Percentiles rank a stretch among this genome's conserved stretches.
phyloP scores from a whole-genome alignment of 2,797 vertebrate species.

The Choloepus didactylus region DNA sequence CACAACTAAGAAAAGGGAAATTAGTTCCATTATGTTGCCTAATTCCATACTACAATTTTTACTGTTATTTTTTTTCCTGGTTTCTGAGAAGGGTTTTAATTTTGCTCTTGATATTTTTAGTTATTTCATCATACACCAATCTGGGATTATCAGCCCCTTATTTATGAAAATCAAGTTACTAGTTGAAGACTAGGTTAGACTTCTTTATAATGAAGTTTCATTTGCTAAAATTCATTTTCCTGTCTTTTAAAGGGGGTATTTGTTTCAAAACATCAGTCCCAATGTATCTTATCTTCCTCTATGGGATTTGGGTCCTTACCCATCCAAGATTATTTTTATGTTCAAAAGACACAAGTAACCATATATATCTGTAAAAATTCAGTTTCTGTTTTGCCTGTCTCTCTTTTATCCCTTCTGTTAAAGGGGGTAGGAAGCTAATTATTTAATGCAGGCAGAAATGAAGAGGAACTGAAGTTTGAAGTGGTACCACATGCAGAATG shows the following conservation, averaged over 20 bases:
- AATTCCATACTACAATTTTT: neutral
- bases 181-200: neutral
- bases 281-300: neutral
- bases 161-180: slow-evolving; percentile 16
- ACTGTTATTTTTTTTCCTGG: neutral
- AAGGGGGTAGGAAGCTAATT: neutral
- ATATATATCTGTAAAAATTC: neutral
- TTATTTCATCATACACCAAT: neutral
- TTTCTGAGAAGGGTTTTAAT: slow-evolving; percentile 36
- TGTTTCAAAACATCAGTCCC: neutral
- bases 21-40: neutral
- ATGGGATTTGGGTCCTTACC: neutral
- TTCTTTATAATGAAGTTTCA: neutral
- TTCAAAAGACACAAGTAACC: neutral
- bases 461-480: neutral
- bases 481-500: neutral
- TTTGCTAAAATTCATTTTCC: neutral
- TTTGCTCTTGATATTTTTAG: slow-evolving; percentile 42
- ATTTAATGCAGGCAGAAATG: slow-evolving; percentile 5
- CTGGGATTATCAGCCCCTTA: neutral
- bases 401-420: neutral
- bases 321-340: neutral
- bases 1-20: slow-evolving; percentile 19
- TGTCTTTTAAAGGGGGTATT: neutral
- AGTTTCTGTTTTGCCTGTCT: neutral